Evolutionary conservation across 2,888 invertebrate genomes (phyloP), one percentile per base, ranked within the genome.

Genomic region (Agelastica alni): DNA sequence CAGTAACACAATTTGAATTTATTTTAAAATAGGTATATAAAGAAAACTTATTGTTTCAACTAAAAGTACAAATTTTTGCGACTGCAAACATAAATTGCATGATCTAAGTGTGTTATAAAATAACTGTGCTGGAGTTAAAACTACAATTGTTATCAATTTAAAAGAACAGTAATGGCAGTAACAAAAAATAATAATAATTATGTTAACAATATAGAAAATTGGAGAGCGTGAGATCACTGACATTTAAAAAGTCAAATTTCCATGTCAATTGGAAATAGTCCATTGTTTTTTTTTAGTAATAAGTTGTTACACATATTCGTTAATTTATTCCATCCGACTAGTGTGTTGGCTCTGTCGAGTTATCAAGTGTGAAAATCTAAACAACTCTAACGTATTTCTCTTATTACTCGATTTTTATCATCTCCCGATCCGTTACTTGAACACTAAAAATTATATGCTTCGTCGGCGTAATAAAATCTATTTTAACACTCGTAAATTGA

Each of bases 241-340:
- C 43, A 43, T 43, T 17, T n/a, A 41, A 41, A 28, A 41, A 49
- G 32, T 32, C 41, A 49, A n/a, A 49, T 59, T 64, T 51, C 42
- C 47, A 56, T 56, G 46, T 43, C 56, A 56, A 47, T 47, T 17
- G 32, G 37, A 34, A 36, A 42, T 39, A 43, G 26, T 20, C 31
- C 39, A 41, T 56, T 43, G 51, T 53, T 53, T 39, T 51, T 56
- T 65, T 65, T 61, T 61, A 58, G 61, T 60, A 31, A 61, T 60
- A 59, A 61, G 53, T 46, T 58, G 60, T 66, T 65, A 62, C 62
- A 61, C 46, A 56, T 62, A 65, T 65, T 62, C 61, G 60, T 58
- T 64, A 66, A 65, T 66, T 61, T 63, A 61, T 57, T 62, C 56
- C 46, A 57, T 57, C 56, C 53, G 48, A 53, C 56, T 46, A 49